Base-by-base conservation (phyloP, 2,113 vertebrate species). In the Oreotrochilus melanogaster region DNA sequence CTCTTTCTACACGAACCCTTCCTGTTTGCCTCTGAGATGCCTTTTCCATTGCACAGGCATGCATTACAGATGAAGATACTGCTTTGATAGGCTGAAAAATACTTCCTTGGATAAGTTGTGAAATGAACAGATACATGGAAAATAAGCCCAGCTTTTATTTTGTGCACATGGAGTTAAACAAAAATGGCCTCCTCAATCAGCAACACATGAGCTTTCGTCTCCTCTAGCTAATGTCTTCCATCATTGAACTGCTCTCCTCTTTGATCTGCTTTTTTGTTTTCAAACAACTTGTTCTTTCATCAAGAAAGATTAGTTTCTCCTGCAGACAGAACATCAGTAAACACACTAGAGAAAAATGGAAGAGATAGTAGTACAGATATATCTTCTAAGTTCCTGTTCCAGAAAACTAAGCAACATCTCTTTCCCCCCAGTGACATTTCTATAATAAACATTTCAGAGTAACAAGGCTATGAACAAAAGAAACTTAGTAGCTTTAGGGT, bases 241-340 rank as follows among this genome's bases (percentile, higher is more conserved):
- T 70, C 72, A 35, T 43, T 66, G 69, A 93, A 53, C 70, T 57
- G 16, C 21, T 87, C 35, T 87, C 66, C 18, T 60, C 81, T 96
- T 94, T 95, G 86, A 95, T 91, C 69, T 93, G 42, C 39, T 30
- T 87, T 87, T 94, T 73, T 96, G 76, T 84, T 95, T 96, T 92
- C 73, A 60, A 78, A 58, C 73, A 86, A 24, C 73, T 94, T 92
- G 30, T 81, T 92, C 67, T 92, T 93, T 95, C 83, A 48, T 95
- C 71, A 83, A 47, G 91, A 92, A 86, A 72, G 35, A 89, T 64
- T 82, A 37, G 35, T 64, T 96, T 91, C 66, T 95, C n/a, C 71
- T 93, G 39, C 91, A 80, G 66, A 66, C 42, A 92, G 78, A 91
- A 78, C 83, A 74, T 78, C 62, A 80, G 76, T 76, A 82, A 94